Evolutionary conservation across 2,888 invertebrate species (phyloP), one percentile per base, ranked within the genome.

Genomic region (Cataglyphis livida): DNA sequence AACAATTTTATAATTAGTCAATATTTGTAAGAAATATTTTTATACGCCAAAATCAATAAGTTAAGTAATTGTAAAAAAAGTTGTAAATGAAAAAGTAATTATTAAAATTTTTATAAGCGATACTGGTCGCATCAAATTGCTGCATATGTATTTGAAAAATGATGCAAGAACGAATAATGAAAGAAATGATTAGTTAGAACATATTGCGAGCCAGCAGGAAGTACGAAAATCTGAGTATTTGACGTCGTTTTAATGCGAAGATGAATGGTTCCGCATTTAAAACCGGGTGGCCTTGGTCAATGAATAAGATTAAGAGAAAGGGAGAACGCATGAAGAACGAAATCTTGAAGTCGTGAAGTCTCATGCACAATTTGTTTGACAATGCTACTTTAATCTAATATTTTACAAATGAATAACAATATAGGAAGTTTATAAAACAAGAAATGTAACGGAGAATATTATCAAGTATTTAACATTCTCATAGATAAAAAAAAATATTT

Each of bases 231-330:
- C 70, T 44, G 62, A 62, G 68, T 85, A 84, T 82, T 85, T 88
- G 64, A 85, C 75, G 81, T 54, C 64, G 73, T 25, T 25, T 25
- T 1, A 25, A 44, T 57, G 74, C 73, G 74, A 51, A 61, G 73
- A 85, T 84, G 83, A 65, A 38, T 66, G 54, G 70, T 89, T 85
- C 85, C 68, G 84, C 81, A 88, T 87, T 88, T 88, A 87, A 86
- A 89, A 87, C 88, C 65, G 76, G 85, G 21, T 61, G 87, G 61
- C 89, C 89, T 89, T 89, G 88, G 54, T 1, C 48, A 82, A 76
- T 64, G 41, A 66, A 61, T 61, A 75, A 82, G 81, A 85, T 62
- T n/a, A 61, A 70, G 66, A 35, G 79, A 84, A 81, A 74, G 44
- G 79, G 61, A 76, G 51, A 84, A 73, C 65, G 51, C 73, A 66